Evolutionary conservation across 2,797 vertebrate species (phyloP).

Genomic region (Valencia hispanica): DNA sequence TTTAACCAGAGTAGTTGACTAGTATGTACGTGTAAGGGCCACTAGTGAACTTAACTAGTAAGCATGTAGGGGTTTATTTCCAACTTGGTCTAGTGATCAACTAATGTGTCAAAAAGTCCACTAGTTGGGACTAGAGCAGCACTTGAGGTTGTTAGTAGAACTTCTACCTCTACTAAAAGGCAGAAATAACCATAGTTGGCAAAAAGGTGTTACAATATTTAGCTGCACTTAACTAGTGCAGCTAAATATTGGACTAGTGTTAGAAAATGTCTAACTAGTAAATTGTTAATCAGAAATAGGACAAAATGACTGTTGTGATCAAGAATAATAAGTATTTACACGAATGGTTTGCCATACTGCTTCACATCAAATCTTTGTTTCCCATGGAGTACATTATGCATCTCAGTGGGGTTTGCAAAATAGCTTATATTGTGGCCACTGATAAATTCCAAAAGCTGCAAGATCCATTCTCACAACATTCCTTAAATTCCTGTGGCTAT

Average conservation of each 20-base stretch:
- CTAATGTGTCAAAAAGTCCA: neutral
- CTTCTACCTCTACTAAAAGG: neutral
- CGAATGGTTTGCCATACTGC: neutral
- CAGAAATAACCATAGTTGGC: neutral
- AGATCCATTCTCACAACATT: slow-evolving; percentile 75
- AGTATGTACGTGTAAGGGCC: neutral
- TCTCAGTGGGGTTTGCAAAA: slow-evolving; percentile 37
- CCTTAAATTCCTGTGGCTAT: slow-evolving; percentile 77
- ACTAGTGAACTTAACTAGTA: neutral
- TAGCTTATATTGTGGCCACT: slow-evolving; percentile 51
- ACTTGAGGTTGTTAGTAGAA: neutral
- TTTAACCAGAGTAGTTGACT: neutral
- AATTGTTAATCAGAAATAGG: neutral
- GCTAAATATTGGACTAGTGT: neutral
- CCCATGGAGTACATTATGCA: slow-evolving; percentile 11
- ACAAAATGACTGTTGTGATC: neutral
- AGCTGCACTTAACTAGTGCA: neutral
- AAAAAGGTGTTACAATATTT: neutral
- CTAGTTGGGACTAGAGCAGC: neutral
- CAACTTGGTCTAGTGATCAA: neutral
- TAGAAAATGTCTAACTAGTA: neutral
- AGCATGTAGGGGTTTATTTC: too few relatives aligned
- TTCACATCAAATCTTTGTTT: neutral
- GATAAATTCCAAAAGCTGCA: slow-evolving; percentile 68
- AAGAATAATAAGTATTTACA: neutral